Conservation (phyloP, 2,797 vertebrate species). For the Enteromius thamalakanensis region DNA sequence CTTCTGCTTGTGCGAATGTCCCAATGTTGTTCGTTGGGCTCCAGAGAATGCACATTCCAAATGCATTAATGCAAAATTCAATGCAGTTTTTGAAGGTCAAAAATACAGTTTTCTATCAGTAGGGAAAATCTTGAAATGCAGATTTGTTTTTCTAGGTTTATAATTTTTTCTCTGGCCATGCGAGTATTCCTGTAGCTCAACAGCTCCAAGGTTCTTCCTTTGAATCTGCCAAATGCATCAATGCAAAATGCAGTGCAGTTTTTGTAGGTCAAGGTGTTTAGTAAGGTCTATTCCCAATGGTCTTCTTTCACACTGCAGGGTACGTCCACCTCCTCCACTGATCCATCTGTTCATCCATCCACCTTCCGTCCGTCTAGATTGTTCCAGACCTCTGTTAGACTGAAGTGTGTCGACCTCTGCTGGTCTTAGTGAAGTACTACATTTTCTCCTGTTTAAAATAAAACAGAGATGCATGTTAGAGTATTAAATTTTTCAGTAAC, state of each 20-base stretch:
- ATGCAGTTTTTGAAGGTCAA: not conserved
- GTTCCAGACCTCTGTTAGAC: not conserved
- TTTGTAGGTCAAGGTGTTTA: not conserved
- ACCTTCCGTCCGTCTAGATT: not conserved
- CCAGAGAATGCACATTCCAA: not conserved
- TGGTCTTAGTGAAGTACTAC: slow-evolving; percentile 30
- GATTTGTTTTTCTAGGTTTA: not conserved
- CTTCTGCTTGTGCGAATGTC: not conserved
- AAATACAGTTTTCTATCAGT: not conserved
- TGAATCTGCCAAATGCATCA: slow-evolving; percentile 1
- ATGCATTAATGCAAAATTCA: not conserved
- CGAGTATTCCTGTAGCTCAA: not conserved
- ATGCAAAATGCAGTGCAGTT: not conserved
- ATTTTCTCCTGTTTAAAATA: slow-evolving; percentile 40
- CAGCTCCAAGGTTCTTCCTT: not conserved
- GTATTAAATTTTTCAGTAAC: not conserved
- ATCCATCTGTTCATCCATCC: slow-evolving; percentile 7
- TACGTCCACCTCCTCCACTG: not conserved
- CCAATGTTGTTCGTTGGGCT: not conserved
- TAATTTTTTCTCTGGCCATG: not conserved
- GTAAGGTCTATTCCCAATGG: not conserved
- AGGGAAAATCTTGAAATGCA: not conserved
- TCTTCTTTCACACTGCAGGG: not conserved
- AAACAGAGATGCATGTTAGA: slow-evolving; percentile 5
- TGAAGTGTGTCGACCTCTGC: slow-evolving; percentile 52